Conservation (phyloP, 1,140 invertebrate genomes). For the Oedothorax gibbosus region DNA sequence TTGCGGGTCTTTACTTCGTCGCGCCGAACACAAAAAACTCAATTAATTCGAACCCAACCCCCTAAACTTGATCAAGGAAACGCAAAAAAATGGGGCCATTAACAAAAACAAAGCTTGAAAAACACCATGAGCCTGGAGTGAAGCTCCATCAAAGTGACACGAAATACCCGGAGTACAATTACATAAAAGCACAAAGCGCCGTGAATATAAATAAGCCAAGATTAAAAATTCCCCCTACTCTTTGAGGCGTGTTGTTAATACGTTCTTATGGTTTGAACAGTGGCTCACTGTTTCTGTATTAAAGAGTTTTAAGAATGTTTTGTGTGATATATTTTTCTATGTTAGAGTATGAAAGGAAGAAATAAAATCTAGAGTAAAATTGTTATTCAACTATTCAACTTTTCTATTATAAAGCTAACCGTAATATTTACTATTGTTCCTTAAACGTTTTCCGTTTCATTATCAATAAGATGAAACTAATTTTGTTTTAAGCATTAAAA, state of each 20-base stretch:
- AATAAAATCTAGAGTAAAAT: too few species aligned
- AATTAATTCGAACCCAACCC: conserved; percentile 39
- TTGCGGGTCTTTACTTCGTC: conserved; percentile 28
- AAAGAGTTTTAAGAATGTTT: too few species aligned
- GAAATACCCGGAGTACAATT: conserved; percentile 49
- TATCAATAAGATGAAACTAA: too few species aligned
- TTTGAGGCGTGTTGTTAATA: too few species aligned
- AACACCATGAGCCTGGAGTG: conserved; percentile 20
- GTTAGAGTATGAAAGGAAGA: too few species aligned
- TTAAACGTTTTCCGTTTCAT: too few species aligned
- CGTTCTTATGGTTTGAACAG: background rate
- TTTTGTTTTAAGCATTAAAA: too few species aligned
- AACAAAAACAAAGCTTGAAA: conserved; percentile 26
- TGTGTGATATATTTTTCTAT: too few species aligned
- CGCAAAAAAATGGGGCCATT: conserved; percentile 13
- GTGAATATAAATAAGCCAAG: conserved; percentile 53
- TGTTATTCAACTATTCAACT: too few species aligned
- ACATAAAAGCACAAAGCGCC: conserved; percentile 7
- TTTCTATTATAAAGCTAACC: too few species aligned
- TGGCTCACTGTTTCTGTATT: too few species aligned
- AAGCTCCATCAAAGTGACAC: conserved; percentile 52
- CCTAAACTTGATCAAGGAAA: background rate
- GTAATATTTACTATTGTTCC: too few species aligned
- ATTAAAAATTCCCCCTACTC: conserved; percentile 30
- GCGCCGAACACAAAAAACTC: conserved; percentile 26